Percentiles rank a stretch among this genome's conserved stretches.
Conservation (phyloP, 2,113 vertebrate genomes). For the Phalacrocorax carbo region DNA sequence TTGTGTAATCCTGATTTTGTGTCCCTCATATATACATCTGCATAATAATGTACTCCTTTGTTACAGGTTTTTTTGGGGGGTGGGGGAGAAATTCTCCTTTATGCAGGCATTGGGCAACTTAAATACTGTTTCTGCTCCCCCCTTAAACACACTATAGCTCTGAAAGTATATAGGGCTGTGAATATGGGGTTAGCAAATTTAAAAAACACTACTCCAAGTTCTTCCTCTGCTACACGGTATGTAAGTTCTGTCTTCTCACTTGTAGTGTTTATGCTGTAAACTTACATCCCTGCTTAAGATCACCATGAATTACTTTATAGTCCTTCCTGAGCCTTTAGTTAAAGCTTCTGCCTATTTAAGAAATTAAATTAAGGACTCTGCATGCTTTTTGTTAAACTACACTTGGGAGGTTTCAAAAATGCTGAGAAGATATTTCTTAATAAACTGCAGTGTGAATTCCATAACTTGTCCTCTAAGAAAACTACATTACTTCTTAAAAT, state of each 20-base stretch:
- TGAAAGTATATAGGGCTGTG: background rate
- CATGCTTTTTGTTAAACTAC: background rate
- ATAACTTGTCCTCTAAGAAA: background rate
- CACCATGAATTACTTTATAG: background rate
- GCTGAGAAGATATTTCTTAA: background rate
- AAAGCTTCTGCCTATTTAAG: background rate
- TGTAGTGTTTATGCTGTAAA: background rate
- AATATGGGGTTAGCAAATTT: background rate
- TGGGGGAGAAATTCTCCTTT: background rate
- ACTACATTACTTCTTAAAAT: background rate
- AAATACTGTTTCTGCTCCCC: background rate
- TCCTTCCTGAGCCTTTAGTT: background rate
- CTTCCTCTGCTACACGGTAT: background rate
- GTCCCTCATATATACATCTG: background rate
- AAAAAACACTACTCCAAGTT: background rate
- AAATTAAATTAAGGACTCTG: background rate
- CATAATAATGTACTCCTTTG: background rate
- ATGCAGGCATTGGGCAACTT: background rate
- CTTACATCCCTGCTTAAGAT: background rate
- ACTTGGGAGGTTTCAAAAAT: background rate
- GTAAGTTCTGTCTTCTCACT: background rate
- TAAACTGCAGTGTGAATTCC: background rate
- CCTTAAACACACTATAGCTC: background rate
- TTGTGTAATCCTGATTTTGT: background rate
- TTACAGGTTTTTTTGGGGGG: background rate